Conservation (phyloP, 2,113 vertebrate species). For the Prochilodus magdalenae region DNA sequence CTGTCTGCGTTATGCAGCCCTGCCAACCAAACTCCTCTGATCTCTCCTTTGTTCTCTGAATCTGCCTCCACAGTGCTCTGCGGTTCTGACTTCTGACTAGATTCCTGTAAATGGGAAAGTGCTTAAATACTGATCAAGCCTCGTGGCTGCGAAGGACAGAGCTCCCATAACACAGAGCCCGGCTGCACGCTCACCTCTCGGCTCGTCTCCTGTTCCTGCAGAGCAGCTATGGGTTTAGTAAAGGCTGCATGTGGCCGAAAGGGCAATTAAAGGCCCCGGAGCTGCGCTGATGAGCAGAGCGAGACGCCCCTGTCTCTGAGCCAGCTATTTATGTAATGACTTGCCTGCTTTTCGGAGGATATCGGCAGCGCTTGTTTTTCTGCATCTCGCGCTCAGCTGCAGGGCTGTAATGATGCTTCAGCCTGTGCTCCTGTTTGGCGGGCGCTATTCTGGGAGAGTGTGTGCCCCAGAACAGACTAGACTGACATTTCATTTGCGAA, state of each 20-base stretch:
- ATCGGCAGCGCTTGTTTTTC: constrained; percentile 33
- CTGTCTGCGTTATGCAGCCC: neutral
- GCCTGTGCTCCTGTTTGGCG: constrained; percentile 6
- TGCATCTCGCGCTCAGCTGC: constrained; percentile 1
- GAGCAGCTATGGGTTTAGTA: neutral
- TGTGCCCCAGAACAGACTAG: constrained; percentile 3
- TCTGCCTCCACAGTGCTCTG: too few species aligned
- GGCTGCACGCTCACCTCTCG: neutral
- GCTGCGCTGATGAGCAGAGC: constrained; percentile 41
- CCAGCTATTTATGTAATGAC: constrained; percentile 48
- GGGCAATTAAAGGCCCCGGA: constrained; percentile 53
- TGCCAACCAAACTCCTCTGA: too few species aligned
- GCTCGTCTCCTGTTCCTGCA: constrained; percentile 20
- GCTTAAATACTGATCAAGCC: neutral
- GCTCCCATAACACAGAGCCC: neutral
- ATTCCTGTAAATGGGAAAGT: neutral
- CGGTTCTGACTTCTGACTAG: too few species aligned
- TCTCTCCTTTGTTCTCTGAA: neutral
- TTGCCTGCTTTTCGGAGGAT: constrained; percentile 38
- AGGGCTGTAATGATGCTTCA: constrained; percentile 28
- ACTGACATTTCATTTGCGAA: neutral
- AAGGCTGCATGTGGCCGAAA: constrained; percentile 37
- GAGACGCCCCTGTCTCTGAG: constrained; percentile 40
- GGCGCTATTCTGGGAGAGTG: constrained; percentile 39
- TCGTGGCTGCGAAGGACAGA: neutral